Evolutionary conservation across 1,140 invertebrate species (phyloP).

Genomic region (Capitella teleta): DNA sequence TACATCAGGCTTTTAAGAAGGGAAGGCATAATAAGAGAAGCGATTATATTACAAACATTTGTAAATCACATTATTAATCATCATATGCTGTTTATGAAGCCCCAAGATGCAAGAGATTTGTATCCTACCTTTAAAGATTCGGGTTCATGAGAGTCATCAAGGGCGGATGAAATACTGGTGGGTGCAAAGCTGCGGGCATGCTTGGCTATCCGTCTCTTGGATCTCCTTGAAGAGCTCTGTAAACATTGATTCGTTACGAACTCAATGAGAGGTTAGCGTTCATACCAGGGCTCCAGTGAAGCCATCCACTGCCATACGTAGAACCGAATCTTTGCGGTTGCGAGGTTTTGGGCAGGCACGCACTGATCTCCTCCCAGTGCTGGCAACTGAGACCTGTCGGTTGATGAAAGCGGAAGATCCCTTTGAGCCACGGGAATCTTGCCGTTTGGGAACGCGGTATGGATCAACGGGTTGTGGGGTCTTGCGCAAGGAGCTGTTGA

Average conservation of each 20-base stretch:
- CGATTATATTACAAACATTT: too few relatives aligned
- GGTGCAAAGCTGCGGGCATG: background rate
- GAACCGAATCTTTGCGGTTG: slow-evolving; percentile 1
- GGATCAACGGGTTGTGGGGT: background rate
- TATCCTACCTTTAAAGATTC: background rate
- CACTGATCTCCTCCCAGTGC: background rate
- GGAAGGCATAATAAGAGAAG: too few relatives aligned
- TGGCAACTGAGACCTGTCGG: background rate
- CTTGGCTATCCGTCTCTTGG: background rate
- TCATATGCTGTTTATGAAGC: too few relatives aligned
- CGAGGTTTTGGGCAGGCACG: background rate
- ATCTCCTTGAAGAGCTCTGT: background rate
- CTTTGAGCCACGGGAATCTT: background rate
- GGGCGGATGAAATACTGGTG: background rate
- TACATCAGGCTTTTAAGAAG: too few relatives aligned
- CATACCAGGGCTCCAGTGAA: background rate
- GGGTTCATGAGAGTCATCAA: background rate
- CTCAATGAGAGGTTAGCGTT: background rate
- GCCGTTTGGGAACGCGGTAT: background rate
- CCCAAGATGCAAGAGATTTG: too few relatives aligned
- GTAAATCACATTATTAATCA: too few relatives aligned
- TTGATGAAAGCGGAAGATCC: background rate
- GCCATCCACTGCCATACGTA: slow-evolving; percentile 1
- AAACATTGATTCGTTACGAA: background rate
- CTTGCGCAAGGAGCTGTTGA: background rate